Percentiles rank a stretch among this genome's conserved stretches.
phyloP scores from a whole-genome alignment of 2,797 vertebrate species.

The Rousettus madagascariensis region DNA sequence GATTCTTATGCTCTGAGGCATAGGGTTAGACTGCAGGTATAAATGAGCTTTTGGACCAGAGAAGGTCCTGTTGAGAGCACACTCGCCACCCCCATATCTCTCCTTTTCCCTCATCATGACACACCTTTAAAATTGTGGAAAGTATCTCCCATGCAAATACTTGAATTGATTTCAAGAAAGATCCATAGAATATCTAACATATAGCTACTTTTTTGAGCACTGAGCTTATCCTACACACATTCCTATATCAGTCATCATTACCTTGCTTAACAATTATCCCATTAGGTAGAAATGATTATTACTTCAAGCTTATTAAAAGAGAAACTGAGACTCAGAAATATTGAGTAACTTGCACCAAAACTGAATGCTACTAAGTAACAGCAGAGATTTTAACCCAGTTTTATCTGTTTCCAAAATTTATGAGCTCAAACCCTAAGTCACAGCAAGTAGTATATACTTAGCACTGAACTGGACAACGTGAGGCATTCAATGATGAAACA shows the following conservation, averaged over 20 bases:
- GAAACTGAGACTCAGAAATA: conserved; percentile 21
- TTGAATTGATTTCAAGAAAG: conserved; percentile 19
- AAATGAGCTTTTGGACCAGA: conserved; percentile 38
- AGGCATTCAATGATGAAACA: neutral
- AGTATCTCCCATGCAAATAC: conserved; percentile 17
- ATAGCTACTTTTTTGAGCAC: neutral
- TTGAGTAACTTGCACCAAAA: neutral
- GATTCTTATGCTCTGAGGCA: conserved; percentile 48
- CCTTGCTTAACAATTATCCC: neutral
- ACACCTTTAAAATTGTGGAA: neutral
- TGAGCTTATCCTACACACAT: neutral
- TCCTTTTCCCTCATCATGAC: neutral
- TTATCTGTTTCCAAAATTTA: neutral
- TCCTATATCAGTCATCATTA: neutral
- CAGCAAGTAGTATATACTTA: neutral
- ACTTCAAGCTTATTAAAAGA: neutral
- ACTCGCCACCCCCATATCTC: neutral
- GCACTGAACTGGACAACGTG: neutral
- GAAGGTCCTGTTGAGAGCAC: conserved; percentile 2
- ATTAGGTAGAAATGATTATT: neutral
- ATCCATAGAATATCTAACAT: neutral
- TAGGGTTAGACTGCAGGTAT: conserved; percentile 61
- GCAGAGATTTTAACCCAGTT: neutral
- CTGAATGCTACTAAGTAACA: neutral
- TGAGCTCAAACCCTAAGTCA: neutral